phyloP scores from a whole-genome alignment of 2,113 vertebrate species.

The Cichladusa arquata region DNA sequence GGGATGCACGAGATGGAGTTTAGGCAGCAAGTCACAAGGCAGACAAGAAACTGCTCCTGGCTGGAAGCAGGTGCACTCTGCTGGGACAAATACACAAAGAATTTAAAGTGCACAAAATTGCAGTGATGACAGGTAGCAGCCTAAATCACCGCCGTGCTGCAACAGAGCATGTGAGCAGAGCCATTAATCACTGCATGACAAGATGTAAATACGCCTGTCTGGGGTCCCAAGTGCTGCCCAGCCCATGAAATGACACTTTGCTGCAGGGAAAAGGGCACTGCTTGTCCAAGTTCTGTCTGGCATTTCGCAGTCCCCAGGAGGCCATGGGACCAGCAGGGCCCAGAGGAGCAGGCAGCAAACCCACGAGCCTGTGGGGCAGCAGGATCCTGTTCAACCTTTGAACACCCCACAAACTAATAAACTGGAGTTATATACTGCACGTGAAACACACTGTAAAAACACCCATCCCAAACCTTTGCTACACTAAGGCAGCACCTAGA shows the following conservation, averaged over 20 bases:
- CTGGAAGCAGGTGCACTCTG: constrained; percentile 23
- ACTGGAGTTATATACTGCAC: background rate
- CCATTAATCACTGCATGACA: background rate
- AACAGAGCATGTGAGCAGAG: background rate
- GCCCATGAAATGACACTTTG: background rate
- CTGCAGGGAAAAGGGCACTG: background rate
- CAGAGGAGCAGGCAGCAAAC: too few species aligned
- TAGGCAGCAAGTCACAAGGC: background rate
- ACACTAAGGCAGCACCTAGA: background rate
- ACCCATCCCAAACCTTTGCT: background rate
- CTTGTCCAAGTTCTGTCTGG: rapidly evolving
- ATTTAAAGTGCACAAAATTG: background rate
- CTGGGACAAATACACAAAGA: background rate
- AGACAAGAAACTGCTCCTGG: background rate
- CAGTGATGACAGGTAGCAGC: constrained; percentile 19
- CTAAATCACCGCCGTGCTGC: background rate
- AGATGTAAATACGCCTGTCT: background rate
- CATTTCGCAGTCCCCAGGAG: background rate
- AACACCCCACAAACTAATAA: background rate
- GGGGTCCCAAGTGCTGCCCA: background rate
- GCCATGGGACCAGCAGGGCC: background rate
- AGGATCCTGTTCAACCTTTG: background rate
- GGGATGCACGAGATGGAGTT: background rate
- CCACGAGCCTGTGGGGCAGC: rapidly evolving
- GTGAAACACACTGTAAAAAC: background rate